Evolutionary conservation across 2,888 invertebrate species (phyloP), one percentile per base, ranked within the genome.

Genomic region (Macrosoma leucophasiata): DNA sequence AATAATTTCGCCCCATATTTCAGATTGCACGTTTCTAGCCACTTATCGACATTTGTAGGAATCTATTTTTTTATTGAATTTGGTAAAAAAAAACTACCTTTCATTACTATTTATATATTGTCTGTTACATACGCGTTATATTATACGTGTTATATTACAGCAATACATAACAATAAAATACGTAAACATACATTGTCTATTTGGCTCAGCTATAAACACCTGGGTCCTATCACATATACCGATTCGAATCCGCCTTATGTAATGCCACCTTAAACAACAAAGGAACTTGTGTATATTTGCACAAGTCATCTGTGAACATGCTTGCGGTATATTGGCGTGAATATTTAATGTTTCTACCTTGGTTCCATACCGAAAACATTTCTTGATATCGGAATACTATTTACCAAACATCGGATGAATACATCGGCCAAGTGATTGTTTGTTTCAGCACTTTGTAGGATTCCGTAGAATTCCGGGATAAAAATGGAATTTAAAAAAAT

Each of bases 321-420:
- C 57, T 50, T 61, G 50, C 52, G 48, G 60, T 55, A 65, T 68
- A 68, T 67, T 62, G 58, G 57, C 55, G 58, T 67, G 66, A 69
- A 73, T 72, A 63, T 68, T 70, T 70, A 58, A 69, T 62, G 50
- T 48, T 44, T 42, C 48, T 51, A 48, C 48, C 50, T n/a, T n/a
- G 47, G 50, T 55, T 55, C 44, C 41, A 22, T 33, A 43, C 55
- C 43, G 42, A 64, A 72, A 71, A 72, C 65, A 65, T 67, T 73
- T 70, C 65, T 67, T 65, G 65, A 46, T 53, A 61, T 56, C 53
- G 55, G 60, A 64, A 70, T 50, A 58, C 74, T 73, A 73, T 69
- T 66, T 53, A 55, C 51, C 61, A 50, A 58, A 70, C 67, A 65
- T 43, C 36, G 45, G 49, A 46, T 61, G 72, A 73, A 75, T 73